phyloP scores from a whole-genome alignment of 2,888 invertebrate genomes.

The Pammene aurita region DNA sequence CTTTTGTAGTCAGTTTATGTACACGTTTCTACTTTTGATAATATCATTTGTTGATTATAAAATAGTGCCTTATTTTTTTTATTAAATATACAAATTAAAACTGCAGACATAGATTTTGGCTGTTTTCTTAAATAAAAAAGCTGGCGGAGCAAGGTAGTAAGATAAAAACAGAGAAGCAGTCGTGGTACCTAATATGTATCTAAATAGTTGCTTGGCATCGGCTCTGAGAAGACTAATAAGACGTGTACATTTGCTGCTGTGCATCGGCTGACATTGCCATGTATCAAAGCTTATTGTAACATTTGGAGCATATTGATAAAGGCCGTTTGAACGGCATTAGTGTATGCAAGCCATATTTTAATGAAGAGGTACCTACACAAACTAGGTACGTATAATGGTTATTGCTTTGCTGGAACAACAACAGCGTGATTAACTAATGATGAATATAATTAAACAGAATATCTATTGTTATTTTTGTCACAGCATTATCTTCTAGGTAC shows the following conservation, averaged over 20 bases:
- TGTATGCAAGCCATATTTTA: not conserved
- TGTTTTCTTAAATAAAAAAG: too few relatives aligned
- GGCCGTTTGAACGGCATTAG: not conserved
- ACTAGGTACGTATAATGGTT: conserved; percentile 7
- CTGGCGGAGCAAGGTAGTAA: too few relatives aligned
- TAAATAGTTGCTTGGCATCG: conserved; percentile 5
- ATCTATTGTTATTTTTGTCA: conserved; percentile 7
- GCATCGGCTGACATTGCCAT: conserved; percentile 17
- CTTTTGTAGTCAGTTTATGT: too few relatives aligned
- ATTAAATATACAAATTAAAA: too few relatives aligned
- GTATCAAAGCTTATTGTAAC: conserved; percentile 8
- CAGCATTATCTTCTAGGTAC: not conserved
- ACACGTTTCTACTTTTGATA: too few relatives aligned
- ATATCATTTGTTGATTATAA: too few relatives aligned
- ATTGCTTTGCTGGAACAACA: conserved; percentile 2
- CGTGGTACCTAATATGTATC: not conserved
- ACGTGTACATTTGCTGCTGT: conserved; percentile 9
- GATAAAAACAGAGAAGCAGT: too few relatives aligned
- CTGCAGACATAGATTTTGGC: too few relatives aligned
- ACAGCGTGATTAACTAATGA: conserved; percentile 18
- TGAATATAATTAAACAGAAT: conserved; percentile 8
- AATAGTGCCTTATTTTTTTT: too few relatives aligned
- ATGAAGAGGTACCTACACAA: too few relatives aligned
- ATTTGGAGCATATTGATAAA: conserved; percentile 20
- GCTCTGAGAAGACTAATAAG: conserved; percentile 19